phyloP scores from a whole-genome alignment of 2,888 invertebrate genomes.

The Ennomos erosarius region DNA sequence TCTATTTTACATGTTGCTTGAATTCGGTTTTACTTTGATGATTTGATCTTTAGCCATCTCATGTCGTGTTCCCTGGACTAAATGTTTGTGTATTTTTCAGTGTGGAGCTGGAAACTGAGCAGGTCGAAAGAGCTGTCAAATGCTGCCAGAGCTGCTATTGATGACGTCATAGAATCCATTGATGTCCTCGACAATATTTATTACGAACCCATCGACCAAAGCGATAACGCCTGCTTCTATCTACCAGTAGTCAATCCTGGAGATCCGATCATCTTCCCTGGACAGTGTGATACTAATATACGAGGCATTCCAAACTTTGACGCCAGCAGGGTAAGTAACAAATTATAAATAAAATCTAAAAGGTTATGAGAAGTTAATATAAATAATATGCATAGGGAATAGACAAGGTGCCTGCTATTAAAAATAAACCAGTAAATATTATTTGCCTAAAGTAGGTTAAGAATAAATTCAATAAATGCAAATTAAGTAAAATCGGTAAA shows the following conservation, averaged over 20 bases:
- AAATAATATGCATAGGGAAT: no score
- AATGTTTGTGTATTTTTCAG: no score
- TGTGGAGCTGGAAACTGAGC: conserved; percentile 71
- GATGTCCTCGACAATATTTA: conserved; percentile 58
- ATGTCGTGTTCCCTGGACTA: no score
- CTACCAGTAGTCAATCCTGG: conserved; percentile 51
- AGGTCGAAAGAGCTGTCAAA: conserved; percentile 49
- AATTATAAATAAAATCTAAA: neutral
- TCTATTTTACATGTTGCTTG: no score
- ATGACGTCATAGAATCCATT: conserved; percentile 47
- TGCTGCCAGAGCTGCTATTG: conserved; percentile 46
- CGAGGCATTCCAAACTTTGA: conserved; percentile 59
- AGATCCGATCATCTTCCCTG: conserved; percentile 58
- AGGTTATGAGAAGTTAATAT: neutral
- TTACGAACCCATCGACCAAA: conserved; percentile 53
- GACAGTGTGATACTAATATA: conserved; percentile 63
- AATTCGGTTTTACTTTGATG: no score
- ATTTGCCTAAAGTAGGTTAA: no score
- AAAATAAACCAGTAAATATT: no score
- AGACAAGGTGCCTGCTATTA: no score
- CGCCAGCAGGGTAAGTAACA: conserved; percentile 51
- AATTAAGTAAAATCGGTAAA: no score
- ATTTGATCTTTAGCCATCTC: no score
- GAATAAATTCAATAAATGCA: no score
- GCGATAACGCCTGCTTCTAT: conserved; percentile 63